phyloP scores from a whole-genome alignment of 2,113 vertebrate species.

The Onychorhynchus coronatus region DNA sequence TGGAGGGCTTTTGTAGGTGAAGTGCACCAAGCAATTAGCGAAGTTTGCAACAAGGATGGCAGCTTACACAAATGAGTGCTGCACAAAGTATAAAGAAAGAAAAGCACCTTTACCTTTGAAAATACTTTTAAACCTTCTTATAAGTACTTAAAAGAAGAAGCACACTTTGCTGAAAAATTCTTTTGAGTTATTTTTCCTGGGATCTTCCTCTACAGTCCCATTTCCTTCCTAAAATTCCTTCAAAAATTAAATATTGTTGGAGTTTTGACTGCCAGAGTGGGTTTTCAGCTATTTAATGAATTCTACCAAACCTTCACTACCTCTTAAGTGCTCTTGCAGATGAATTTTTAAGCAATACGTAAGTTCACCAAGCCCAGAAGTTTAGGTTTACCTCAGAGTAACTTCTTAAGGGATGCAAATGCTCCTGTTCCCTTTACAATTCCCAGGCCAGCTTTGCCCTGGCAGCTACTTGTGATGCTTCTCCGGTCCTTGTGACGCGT shows the following conservation, averaged over 20 bases:
- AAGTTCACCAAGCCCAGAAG: neutral
- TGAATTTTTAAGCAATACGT: neutral
- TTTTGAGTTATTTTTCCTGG: neutral
- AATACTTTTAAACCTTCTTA: neutral
- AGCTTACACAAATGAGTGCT: neutral
- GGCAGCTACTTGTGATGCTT: neutral
- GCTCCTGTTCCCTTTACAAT: neutral
- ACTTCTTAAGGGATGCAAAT: neutral
- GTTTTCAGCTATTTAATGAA: neutral
- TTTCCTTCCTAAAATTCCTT: neutral
- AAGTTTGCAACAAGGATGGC: neutral
- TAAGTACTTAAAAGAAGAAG: neutral
- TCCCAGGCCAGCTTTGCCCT: neutral
- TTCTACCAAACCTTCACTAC: neutral
- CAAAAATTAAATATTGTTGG: neutral
- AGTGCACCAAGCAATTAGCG: neutral
- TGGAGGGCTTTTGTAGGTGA: neutral
- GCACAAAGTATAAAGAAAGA: neutral
- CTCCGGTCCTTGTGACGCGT: neutral
- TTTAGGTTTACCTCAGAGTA: neutral
- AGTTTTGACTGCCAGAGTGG: neutral
- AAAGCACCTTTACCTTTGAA: neutral
- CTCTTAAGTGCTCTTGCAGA: neutral
- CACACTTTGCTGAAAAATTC: neutral
- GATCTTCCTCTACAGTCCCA: neutral